Evolutionary conservation across 2,797 vertebrate species (phyloP).

Genomic region (Thunnus albacares): DNA sequence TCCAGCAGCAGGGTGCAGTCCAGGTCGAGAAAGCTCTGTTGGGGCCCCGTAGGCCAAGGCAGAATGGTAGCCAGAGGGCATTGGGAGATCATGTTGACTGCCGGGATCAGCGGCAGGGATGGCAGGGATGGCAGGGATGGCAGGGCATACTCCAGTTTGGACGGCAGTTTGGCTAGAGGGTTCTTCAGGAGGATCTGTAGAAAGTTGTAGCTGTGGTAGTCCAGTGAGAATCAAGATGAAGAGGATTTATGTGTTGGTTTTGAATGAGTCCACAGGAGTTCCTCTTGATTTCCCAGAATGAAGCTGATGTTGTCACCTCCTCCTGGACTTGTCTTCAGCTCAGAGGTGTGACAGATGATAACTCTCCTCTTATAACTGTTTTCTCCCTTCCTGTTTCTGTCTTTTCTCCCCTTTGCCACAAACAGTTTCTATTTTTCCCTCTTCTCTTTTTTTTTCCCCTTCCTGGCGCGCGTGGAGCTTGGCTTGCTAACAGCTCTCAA

Average conservation of each 20-base stretch:
- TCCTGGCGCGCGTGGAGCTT: conserved; percentile 51
- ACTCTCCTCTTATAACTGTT: conserved; percentile 31
- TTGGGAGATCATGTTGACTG: conserved; percentile 83
- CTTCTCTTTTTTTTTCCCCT: conserved; percentile 33
- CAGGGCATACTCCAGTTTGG: conserved; percentile 73
- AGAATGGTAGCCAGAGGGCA: conserved; percentile 83
- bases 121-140: conserved; percentile 30
- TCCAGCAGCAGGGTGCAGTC: conserved; percentile 80
- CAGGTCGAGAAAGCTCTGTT: conserved; percentile 76
- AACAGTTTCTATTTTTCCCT: conserved; percentile 31
- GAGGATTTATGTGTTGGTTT: neutral
- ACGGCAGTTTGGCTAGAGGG: conserved; percentile 53
- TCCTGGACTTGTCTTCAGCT: conserved; percentile 23
- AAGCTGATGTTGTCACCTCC: conserved; percentile 12
- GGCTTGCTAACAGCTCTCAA: conserved; percentile 68
- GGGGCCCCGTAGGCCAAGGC: conserved; percentile 76
- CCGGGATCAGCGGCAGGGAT: conserved; percentile 67
- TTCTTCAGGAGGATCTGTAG: neutral
- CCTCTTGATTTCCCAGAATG: neutral
- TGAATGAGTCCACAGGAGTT: neutral
- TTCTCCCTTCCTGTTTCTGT: conserved; percentile 50
- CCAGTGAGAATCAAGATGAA: neutral
- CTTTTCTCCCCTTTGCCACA: conserved; percentile 1
- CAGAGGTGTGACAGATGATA: conserved; percentile 46
- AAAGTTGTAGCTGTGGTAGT: neutral